Percentiles rank a stretch among this genome's conserved stretches.
phyloP scores from a whole-genome alignment of 2,113 vertebrate species.

The Laticauda laticaudata region DNA sequence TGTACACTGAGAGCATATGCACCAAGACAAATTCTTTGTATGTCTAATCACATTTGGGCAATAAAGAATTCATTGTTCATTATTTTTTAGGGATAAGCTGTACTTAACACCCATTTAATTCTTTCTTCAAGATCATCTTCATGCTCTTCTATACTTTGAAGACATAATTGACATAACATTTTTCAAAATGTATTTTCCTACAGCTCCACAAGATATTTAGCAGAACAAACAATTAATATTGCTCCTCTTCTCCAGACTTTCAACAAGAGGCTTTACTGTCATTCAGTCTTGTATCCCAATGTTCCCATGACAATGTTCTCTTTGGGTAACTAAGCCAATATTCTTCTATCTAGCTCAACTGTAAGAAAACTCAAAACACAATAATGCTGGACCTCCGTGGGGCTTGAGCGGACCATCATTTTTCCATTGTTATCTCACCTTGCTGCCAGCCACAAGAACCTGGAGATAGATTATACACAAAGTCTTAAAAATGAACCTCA shows the following conservation, averaged over 20 bases:
- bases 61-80: too few species aligned
- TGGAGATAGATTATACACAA: not conserved
- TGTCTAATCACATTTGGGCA: too few species aligned
- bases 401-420: not conserved
- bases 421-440: not conserved
- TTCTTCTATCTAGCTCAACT: not conserved
- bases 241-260: not conserved
- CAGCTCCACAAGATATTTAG: not conserved
- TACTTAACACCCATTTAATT: not conserved
- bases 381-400: not conserved
- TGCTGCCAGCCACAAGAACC: not conserved
- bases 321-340: not conserved
- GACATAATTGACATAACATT: not conserved
- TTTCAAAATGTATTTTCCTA: not conserved
- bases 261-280: not conserved
- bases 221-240: not conserved
- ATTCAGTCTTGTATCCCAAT: not conserved
- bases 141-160: not conserved
- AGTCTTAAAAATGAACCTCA: not conserved
- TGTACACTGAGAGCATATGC: too few species aligned
- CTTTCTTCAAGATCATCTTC: not conserved
- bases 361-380: not conserved
- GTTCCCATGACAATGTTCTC: not conserved
- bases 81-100: not conserved
- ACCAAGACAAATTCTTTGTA: too few species aligned